Evolutionary conservation across 1,140 invertebrate genomes (phyloP).

Genomic region (Aphaenogaster floridana): DNA sequence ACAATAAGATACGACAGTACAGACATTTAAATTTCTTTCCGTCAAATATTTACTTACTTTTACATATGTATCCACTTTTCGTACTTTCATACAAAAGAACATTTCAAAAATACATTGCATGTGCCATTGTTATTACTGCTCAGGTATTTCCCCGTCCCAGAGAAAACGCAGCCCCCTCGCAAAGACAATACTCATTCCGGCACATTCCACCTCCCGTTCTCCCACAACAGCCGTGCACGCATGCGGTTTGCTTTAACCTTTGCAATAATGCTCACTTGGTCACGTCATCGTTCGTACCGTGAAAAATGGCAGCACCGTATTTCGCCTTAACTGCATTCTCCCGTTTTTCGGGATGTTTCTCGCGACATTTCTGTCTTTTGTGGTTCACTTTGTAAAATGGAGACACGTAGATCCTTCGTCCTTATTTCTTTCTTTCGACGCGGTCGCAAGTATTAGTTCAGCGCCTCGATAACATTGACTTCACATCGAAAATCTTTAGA

Average conservation of each 20-base stretch:
- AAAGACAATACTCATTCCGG: slow-evolving; percentile 58
- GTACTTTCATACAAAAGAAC: slow-evolving; percentile 19
- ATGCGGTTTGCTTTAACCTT: slow-evolving; percentile 52
- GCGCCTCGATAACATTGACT: neutral
- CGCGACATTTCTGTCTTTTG: slow-evolving; percentile 36
- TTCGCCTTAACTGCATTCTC: slow-evolving; percentile 54
- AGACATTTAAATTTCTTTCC: slow-evolving; percentile 20
- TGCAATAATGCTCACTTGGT: slow-evolving; percentile 52
- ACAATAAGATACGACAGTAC: neutral
- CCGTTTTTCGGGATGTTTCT: slow-evolving; percentile 16
- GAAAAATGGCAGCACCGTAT: slow-evolving; percentile 48
- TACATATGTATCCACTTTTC: neutral
- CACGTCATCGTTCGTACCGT: slow-evolving; percentile 55
- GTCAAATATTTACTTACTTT: slow-evolving; percentile 7
- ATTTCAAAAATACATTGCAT: slow-evolving; percentile 52
- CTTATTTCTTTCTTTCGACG: neutral
- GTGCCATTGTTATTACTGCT: slow-evolving; percentile 59
- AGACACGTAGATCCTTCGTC: neutral
- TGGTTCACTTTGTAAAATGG: slow-evolving; percentile 45
- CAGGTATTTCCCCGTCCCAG: slow-evolving; percentile 42
- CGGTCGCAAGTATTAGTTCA: neutral
- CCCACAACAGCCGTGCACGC: slow-evolving; percentile 30
- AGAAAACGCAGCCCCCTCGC: slow-evolving; percentile 24
- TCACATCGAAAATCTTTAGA: neutral
- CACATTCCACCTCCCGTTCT: slow-evolving; percentile 41